Evolutionary conservation across 2,113 vertebrate species (phyloP), one percentile per base, ranked within the genome.

Genomic region (Ptychochromis oligacanthus): DNA sequence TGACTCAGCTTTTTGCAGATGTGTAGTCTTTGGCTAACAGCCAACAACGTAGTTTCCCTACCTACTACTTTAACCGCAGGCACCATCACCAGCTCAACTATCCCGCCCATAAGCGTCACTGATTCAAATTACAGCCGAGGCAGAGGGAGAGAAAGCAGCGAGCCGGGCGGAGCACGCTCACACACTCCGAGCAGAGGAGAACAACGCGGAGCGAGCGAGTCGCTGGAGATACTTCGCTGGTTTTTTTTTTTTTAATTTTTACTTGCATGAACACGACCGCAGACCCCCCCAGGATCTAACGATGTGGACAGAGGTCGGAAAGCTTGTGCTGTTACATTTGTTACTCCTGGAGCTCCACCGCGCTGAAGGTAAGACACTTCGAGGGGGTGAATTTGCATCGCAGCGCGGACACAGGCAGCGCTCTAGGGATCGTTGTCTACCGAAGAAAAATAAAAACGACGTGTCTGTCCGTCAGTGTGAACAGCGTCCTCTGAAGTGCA

Each of bases 281-380:
- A 49, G 52, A 82, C 17, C 57, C 22, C 49, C 34, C 13, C 70
- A 40, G 92, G 87, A 94, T 91, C 81, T 91, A 92, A 94, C 92
- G 86, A 96, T 96, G 96, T 95, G 95, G 95, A 93, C 93, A 13
- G 90, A 93, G 80, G 85, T 94, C 83, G 93, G 94, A 34, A 95
- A 94, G 89, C 93, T 96, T 7, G 77, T 95, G 87, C 90, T 96
- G 5, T 82, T 96, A 34, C 94, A 95, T 91, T 78, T 95, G 88
- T 84, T 96, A 58, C 92, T 96, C 74, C 81, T 88, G 94, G 94
- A 95, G 92, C 91, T 94, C 77, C 89, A 86, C 13, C 75, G 86
- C 88, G 87, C 86, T 26, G 80, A 91, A 95, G 95, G 95, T 96
- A 89, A 88, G 93, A 59, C 67, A 80, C 80, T 86, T 77, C 11